Evolutionary conservation across 2,113 vertebrate genomes (phyloP).

Genomic region (Todiramphus chloris): DNA sequence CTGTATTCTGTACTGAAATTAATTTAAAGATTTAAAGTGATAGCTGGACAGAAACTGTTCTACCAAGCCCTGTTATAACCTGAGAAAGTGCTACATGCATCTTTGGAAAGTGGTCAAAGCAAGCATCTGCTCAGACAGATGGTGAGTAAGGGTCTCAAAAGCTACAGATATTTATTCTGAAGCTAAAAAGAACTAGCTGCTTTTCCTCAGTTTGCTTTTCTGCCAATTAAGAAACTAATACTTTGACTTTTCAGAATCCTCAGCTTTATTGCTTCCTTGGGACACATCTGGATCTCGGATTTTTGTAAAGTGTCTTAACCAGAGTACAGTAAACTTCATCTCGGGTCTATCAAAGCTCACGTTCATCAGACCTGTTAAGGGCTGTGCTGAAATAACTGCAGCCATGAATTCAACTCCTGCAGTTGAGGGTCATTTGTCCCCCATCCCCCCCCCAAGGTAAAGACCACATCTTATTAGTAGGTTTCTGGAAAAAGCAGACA

Average conservation of each 20-base stretch:
- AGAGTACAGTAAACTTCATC: neutral
- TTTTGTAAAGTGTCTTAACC: neutral
- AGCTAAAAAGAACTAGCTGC: neutral
- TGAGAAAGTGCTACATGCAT: neutral
- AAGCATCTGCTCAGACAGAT: slow-evolving; percentile 44
- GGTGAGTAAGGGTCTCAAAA: slow-evolving; percentile 10
- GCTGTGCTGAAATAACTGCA: neutral
- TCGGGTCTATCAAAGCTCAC: neutral
- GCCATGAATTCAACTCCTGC: neutral
- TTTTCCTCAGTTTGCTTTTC: neutral
- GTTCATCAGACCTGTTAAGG: neutral
- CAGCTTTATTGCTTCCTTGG: neutral
- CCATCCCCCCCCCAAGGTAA: neutral
- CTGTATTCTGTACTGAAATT: neutral
- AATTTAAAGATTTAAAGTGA: neutral
- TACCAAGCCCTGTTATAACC: neutral
- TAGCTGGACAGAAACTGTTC: neutral
- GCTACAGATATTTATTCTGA: neutral
- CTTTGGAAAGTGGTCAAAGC: neutral
- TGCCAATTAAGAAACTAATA: slow-evolving; percentile 5
- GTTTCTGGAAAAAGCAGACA: neutral
- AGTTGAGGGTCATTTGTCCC: neutral
- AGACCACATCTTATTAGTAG: neutral
- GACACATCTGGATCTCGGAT: neutral
- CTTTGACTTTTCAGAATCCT: neutral